Base-by-base conservation (phyloP, 2,888 invertebrate species). In the Scaptomyza flava region DNA sequence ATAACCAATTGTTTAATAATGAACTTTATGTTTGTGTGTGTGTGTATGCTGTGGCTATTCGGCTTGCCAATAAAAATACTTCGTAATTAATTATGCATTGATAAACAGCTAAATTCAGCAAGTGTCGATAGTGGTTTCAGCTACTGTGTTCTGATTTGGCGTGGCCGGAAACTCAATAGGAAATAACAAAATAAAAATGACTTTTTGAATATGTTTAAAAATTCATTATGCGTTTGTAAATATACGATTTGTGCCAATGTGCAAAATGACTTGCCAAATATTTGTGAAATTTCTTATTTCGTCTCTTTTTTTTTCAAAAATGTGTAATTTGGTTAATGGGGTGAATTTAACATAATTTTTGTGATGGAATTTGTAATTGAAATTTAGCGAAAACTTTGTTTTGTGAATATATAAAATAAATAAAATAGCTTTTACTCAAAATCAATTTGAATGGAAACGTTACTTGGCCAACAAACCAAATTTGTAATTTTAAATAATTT, bases 21-120 rank as follows among this genome's bases (percentile, higher is more conserved):
- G 43, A 68, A 72, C 65, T 38, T 12, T 9, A 23, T 34, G 9
- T 8, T 7, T 14, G 38, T 3, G 8, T 17, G 20, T 34, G 73
- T 42, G 38, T 17, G 17, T 17, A 4, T 12, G 48, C n/a, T 20
- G 34, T 38, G 27, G 11, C 9, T 2, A 17, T 36, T 27, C 14
- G 11, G 14, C 61, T 41, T 43, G 50, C 41, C 54, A 65, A 68
- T 68, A 63, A 51, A 72, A 74, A 56, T 68, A 43, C 43, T 63
- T 38, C 34, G 51, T 47, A 68, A 74, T 84, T 78, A 87, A 81
- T 81, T 81, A 84, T 81, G 85, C 87, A 78, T 81, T 60, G 65
- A 59, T 81, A 64, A 71, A 58, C 56, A 59, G 52, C 45, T 50
- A 65, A 38, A 41, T 38, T 33, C 7, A 8, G 12, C 20, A 33